Evolutionary conservation across 2,113 vertebrate genomes (phyloP), one percentile per base, ranked within the genome.

Genomic region (Arvicanthis niloticus): DNA sequence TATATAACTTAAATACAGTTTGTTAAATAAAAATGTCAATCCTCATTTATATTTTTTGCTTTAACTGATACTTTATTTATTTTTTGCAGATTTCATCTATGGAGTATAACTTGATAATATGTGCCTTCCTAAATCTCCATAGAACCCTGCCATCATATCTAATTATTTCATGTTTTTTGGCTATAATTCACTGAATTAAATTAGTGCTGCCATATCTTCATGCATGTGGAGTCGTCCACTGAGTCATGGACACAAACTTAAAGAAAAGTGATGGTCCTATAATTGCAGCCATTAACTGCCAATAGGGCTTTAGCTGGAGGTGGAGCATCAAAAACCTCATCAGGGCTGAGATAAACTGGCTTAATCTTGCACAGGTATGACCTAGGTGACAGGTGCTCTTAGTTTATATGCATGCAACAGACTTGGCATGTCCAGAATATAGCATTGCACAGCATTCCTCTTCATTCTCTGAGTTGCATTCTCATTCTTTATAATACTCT

Each of bases 1-100:
- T 42, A 62, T 7, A 88, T 37, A 60, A 88, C 22, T 78, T 88
- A 78, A n/a, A 42, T 45, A 1, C 0, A 89, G 2, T 91, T 89
- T 95, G 21, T 56, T 89, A 45, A 31, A 94, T 89, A 92, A 89
- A 67, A 86, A 48, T 68, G 29, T 68, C 42, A 51, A 48, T 65
- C 60, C 22, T 65, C 24, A 31, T 68, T 37, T 68, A 13, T 67
- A 62, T 22, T 53, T 62, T 86, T 86, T 37, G 29, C 29, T 67
- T 51, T 68, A 86, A 22, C 1, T 67, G 12, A 48, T 6, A 67
- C 67, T 84, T 84, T 45, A 34, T 34, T 86, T 1, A 21, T 86
- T 15, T 3, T 68, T 48, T 86, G 62, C 13, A 86, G 48, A 37
- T 67, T 48, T 68, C 60, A 67, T 86, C 17, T 45, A 48, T 86